phyloP scores from a whole-genome alignment of 2,113 vertebrate species.

The Peromyscus californicus region DNA sequence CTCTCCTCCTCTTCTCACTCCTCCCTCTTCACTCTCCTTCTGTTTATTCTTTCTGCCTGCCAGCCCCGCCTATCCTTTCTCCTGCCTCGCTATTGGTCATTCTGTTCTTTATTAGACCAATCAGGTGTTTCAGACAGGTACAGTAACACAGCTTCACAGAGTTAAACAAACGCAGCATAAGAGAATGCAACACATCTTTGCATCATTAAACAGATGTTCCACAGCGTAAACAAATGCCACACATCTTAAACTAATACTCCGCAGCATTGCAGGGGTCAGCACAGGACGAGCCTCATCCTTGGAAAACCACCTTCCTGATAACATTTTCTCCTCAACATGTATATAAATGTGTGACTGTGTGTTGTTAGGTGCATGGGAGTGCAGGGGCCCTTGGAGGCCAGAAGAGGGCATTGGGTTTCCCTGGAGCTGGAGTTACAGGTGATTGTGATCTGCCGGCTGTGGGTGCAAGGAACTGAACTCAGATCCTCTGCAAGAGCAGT shows the following conservation, averaged over 20 bases:
- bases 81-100: background rate
- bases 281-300: background rate
- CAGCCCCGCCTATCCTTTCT: background rate
- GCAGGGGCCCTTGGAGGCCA: background rate
- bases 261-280: background rate
- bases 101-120: background rate
- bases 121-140: background rate
- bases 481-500: background rate
- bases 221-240: background rate
- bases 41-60: too few species aligned
- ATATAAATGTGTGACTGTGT: too few species aligned
- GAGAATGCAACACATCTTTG: background rate
- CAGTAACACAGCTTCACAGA: background rate
- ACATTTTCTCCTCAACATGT: background rate
- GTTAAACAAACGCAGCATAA: background rate
- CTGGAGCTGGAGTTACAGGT: background rate
- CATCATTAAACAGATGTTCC: background rate
- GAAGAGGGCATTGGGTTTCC: background rate
- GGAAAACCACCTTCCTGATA: background rate
- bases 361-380: background rate
- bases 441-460: background rate
- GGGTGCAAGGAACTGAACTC: background rate
- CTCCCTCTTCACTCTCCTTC: background rate
- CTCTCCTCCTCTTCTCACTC: too few species aligned
- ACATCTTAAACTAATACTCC: background rate